A percentile compares a stretch with the other conserved stretches of the same genome.
Evolutionary conservation across 2,797 vertebrate species (phyloP).

Genomic region (Typhlichthys eigenmanni): DNA sequence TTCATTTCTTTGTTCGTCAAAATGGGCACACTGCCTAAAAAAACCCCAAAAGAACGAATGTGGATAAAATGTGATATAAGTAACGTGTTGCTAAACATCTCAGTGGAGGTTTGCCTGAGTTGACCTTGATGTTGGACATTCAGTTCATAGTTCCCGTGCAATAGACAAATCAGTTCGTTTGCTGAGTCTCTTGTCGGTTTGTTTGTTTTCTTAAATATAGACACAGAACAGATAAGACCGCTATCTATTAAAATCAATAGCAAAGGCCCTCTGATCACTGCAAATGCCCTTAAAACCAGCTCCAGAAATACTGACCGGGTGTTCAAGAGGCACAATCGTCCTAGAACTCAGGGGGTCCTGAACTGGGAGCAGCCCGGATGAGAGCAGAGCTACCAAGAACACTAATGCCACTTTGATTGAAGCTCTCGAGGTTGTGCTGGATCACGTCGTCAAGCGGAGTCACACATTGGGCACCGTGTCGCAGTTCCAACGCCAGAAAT

Average conservation of each 20-base stretch:
- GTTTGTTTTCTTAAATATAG: constrained; percentile 15
- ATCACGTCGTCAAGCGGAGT: not conserved
- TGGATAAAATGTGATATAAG: constrained; percentile 51
- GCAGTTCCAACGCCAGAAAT: too few relatives aligned
- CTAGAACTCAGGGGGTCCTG: constrained; percentile 22
- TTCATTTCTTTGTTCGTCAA: constrained; percentile 54
- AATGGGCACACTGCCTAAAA: constrained; percentile 38
- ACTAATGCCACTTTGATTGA: constrained; percentile 16
- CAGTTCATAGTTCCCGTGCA: constrained; percentile 24
- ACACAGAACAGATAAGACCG: constrained; percentile 16
- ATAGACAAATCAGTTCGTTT: constrained; percentile 9
- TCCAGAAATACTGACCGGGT: constrained; percentile 54
- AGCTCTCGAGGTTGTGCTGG: constrained; percentile 16
- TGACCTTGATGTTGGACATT: constrained; percentile 59
- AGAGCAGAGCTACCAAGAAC: constrained; percentile 1
- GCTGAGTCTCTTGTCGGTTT: constrained; percentile 2
- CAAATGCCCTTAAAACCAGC: constrained; percentile 56
- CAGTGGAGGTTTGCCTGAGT: constrained; percentile 69
- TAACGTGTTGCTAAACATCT: constrained; percentile 37
- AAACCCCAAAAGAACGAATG: not conserved
- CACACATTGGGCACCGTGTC: too few relatives aligned
- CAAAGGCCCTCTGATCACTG: constrained; percentile 40
- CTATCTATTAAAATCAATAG: constrained; percentile 14
- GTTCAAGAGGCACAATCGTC: constrained; percentile 28
- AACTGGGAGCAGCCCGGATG: constrained; percentile 27